These are phyloP conservation scores for Coleophora flavipennella DNA, from an alignment of 2,888 invertebrate species.

Conservation along the genomic window DNA sequence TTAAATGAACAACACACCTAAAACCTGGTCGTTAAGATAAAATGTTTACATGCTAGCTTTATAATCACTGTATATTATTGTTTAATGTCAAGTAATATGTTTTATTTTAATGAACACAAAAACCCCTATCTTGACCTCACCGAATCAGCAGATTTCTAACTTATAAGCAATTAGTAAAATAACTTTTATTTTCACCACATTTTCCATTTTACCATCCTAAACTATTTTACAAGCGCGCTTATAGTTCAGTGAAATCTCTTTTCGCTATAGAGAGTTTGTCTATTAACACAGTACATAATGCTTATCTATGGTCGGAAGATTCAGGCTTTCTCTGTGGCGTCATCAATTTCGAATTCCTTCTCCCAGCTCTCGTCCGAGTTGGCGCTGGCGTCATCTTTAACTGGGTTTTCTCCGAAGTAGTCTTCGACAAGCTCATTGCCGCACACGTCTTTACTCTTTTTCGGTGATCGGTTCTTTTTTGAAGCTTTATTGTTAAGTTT, in stretches of 20 bases:
- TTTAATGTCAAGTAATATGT: no score
- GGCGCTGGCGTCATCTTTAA: constrained; percentile 60
- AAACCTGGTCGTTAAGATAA: no score
- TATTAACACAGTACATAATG: background rate
- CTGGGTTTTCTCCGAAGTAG: constrained; percentile 63
- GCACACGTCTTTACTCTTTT: constrained; percentile 59
- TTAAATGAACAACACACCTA: no score
- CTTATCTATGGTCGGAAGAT: constrained; percentile 23
- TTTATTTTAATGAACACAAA: no score
- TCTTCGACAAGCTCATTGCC: constrained; percentile 67
- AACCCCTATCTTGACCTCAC: no score
- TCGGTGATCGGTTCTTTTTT: constrained; percentile 42
- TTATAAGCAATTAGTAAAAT: no score
- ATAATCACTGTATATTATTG: no score
- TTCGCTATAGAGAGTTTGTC: background rate
- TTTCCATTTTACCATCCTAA: no score
- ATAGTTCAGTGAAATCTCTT: background rate
- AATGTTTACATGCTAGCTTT: no score
- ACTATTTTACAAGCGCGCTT: no score
- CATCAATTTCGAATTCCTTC: constrained; percentile 73
- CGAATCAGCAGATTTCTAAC: no score
- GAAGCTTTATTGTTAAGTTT: constrained; percentile 22
- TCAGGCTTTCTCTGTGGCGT: constrained; percentile 48
- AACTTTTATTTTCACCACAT: no score
- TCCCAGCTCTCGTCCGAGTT: constrained; percentile 75